Base-by-base conservation (phyloP, 2,888 invertebrate genomes). In the Drosophila leonis region DNA sequence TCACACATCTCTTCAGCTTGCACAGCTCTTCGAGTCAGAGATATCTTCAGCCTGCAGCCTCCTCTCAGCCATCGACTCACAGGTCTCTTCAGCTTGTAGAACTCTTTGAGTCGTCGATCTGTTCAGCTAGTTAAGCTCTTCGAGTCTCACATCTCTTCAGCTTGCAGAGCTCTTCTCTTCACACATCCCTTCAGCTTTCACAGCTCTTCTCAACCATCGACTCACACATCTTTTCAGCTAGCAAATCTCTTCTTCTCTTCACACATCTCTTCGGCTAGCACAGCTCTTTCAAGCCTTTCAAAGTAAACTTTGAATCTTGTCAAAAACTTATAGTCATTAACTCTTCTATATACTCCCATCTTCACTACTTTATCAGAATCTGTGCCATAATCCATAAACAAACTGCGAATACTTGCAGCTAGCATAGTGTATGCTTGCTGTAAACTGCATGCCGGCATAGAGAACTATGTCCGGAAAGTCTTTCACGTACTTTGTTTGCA, bases 401-500 rank as follows among this genome's bases (percentile, higher is more conserved):
- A 44, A 15, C 44, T 8, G 15, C 3, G 1, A 4, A 44, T 29
- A 18, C 48, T 20, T 48, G 1, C 0, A 12, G 24, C 20, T 2
- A 7, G 4, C 12, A 1, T 31, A 64, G 46, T 29, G 31, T 49
- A 13, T 41, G 1, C 8, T 0, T 0, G 1, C 49, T 20, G 33
- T 10, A 20, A 51, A 64, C 63, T 63, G 63, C 41, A 65, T 48
- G 29, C 33, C 41, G 35, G 35, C 33, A n/a, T 29, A 24, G 51
- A 49, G 54, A 54, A 31, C 27, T 61, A 35, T 37, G 15, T 56
- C 12, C 39, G 46, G 35, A 55, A 42, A 51, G 55, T 42, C 51
- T 48, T 63, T 62, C 31, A 59, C 70, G 51, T 13, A 35, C 33
- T 56, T 67, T 65, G 68, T 74, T 82, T 77, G 77, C 74, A 73